Base-by-base conservation (phyloP, 2,113 vertebrate genomes). In the Silurus asotus region DNA sequence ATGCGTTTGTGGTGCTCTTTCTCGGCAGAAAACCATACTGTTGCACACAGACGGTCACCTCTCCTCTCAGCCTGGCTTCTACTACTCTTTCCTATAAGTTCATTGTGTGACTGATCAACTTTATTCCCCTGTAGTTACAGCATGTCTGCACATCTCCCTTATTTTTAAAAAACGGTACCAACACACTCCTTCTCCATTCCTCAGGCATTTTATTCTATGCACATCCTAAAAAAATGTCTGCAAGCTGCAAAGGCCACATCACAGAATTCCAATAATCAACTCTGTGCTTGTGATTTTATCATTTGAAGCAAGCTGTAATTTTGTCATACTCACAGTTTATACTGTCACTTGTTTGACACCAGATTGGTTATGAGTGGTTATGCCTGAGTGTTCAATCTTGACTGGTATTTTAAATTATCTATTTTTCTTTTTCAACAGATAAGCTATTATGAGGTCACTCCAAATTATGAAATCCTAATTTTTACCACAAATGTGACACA, bases 381-480 rank as follows among this genome's bases (percentile, higher is more conserved):
- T 15, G 3, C 10, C 17, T 65, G n/a, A 62, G 8, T 15, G 19
- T 58, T 78, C 8, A 1, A 77, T 64, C 45, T n/a, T 62, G 6
- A 76, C 20, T 65, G 8, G 8, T 8, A 8, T 79, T 77, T 55
- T 49, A 28, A 45, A 6, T 51, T 1, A 81, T 8, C 5, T 45
- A 9, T 23, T 45, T 37, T 37, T 77, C n/a, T 92, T 67, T 84
- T 48, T 88, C 82, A 59, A 84, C 91, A 96, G 95, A 94, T 96
- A 84, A 13, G 92, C 70, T 86, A 90, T 53, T 96, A 94, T 77
- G 64, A 65, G 0, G 91, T 93, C 67, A 84, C 62, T 72, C 95
- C 95, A 64, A 95, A 94, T 83, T 96, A 95, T 87, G 93, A 94
- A 17, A 90, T 96, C 8, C 0, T 89, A 8, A 91, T 94, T 76